phyloP scores from a whole-genome alignment of 2,113 vertebrate species.

The Hydropotes inermis region DNA sequence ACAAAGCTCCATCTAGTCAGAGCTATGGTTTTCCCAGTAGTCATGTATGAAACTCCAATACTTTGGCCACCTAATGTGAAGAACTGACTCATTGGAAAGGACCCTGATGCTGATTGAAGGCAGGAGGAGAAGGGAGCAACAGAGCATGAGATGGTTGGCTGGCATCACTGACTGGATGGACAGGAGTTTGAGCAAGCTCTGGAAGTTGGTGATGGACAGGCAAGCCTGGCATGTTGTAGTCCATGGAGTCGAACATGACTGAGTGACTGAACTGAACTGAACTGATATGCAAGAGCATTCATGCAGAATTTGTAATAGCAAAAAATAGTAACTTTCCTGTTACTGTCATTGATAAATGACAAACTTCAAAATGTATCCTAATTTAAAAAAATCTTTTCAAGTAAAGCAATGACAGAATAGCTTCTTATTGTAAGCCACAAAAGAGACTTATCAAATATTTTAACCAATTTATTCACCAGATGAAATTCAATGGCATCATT shows the following conservation, averaged over 20 bases:
- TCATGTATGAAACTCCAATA: neutral
- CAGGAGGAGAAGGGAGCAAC: neutral
- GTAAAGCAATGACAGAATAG: neutral
- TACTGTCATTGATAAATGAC: neutral
- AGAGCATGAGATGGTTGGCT: neutral
- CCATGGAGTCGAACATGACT: neutral
- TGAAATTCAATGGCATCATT: neutral
- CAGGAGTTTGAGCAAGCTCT: neutral
- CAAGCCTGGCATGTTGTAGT: rapidly evolving
- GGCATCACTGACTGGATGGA: neutral
- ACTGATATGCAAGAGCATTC: neutral
- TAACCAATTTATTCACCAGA: neutral
- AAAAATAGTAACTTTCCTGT: neutral
- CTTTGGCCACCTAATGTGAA: neutral
- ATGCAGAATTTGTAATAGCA: neutral
- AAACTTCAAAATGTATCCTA: neutral
- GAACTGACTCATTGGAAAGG: neutral
- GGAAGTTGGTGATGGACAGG: neutral
- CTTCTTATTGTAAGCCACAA: neutral
- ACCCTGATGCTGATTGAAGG: neutral
- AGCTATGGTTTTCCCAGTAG: neutral
- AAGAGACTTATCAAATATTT: neutral
- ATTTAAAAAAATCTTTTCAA: neutral
- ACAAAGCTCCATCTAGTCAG: neutral
- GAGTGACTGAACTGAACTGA: neutral